A percentile compares a stretch with the other conserved stretches of the same genome.
These are phyloP conservation scores for Campoplex capitator DNA, from an alignment of 2,888 invertebrate genomes.

Conservation along the genomic window DNA sequence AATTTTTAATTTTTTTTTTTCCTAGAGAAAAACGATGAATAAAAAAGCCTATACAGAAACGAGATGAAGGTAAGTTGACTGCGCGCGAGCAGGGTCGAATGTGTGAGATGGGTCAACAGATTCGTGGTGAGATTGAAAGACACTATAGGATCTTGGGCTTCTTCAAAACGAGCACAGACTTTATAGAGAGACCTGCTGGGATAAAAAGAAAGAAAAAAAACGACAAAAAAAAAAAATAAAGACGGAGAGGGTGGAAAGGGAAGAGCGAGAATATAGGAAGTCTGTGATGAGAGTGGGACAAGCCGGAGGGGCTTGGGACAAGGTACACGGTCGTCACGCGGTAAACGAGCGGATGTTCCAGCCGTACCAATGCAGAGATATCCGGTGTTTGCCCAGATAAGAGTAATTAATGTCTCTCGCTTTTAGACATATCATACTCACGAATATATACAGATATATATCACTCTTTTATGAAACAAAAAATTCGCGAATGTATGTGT, in stretches of 20 bases:
- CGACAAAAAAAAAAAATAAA: background rate
- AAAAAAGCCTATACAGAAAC: background rate
- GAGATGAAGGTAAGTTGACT: conserved; percentile 9
- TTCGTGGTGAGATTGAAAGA: conserved; percentile 64
- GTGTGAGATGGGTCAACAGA: conserved; percentile 67
- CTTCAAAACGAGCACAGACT: conserved; percentile 50
- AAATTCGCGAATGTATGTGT: no score
- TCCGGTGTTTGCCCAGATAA: conserved; percentile 80
- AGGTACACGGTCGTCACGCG: conserved; percentile 60
- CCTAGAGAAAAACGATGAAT: background rate
- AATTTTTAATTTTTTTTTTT: background rate
- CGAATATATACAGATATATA: background rate
- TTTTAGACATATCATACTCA: conserved; percentile 50
- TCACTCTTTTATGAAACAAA: background rate
- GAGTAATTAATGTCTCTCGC: conserved; percentile 80
- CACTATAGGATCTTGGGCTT: conserved; percentile 34
- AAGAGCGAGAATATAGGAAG: background rate
- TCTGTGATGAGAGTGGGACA: conserved; percentile 54
- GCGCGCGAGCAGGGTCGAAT: background rate
- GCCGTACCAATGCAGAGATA: conserved; percentile 42
- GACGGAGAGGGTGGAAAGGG: conserved; percentile 10
- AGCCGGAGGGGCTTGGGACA: conserved; percentile 53
- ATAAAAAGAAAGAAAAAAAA: conserved; percentile 65
- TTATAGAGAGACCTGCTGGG: conserved; percentile 10
- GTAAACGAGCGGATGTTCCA: conserved; percentile 41